Evolutionary conservation across 2,888 invertebrate genomes (phyloP), one percentile per base, ranked within the genome.

Genomic region (Drosophila tripunctata): DNA sequence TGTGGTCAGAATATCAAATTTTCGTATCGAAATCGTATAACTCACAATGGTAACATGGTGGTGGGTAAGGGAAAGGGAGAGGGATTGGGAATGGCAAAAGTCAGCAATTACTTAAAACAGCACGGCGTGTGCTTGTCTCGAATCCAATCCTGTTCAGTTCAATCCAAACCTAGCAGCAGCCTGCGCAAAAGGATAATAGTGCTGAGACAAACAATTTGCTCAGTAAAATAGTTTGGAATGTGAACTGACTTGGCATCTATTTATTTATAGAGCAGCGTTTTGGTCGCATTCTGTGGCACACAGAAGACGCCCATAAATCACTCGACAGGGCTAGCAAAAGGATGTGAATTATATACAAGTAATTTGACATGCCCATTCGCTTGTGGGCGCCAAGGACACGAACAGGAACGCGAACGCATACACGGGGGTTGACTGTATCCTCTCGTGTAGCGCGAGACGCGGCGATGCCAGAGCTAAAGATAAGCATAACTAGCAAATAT

Each of bases 1-100:
- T 89, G 89, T 81, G 89, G 89, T 87, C 83, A 82, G 89, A 88
- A 89, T 89, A 89, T 89, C 88, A 84, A 90, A 90, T 89, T 88
- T 84, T 67, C 52, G 72, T 83, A 89, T 89, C 87, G 89, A 81
- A 84, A 78, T 65, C 65, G 62, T 55, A 89, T 87, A 89, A 88
- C 72, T 88, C 77, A 86, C 72, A 44, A 17, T 43, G 17, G 17
- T 2, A 22, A 14, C 19, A 10, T 10, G 10, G 4, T 27, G 27
- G 0, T 10, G 6, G 27, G 10, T 10, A 4, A 27, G 10, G 21
- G 1, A 40, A 15, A 17, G 17, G 50, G 15, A 15, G 17, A 12
- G 8, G 45, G 45, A 21, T 65, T 55, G 67, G 65, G 58, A 79
- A 85, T 75, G 80, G 57, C 76, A 71, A 71, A 71, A 84, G 79